Evolutionary conservation across 2,113 vertebrate species (phyloP), one percentile per base, ranked within the genome.

Genomic region (Paracanthobrama guichenoti): DNA sequence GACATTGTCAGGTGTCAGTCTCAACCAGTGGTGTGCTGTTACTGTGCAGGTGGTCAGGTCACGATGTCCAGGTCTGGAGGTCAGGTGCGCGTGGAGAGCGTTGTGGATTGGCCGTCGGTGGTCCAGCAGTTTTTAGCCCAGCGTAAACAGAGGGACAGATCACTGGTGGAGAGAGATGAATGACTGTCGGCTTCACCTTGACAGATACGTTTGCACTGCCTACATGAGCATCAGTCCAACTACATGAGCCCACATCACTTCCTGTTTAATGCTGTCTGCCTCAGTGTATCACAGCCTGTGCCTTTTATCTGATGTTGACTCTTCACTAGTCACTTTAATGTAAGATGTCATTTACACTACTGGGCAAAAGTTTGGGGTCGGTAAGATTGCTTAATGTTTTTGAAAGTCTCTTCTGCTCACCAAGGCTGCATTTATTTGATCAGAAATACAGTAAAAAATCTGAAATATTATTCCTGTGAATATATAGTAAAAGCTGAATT

Each of bases 41-140:
- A 3, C 11, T 20, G 13, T 59, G 50, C 73, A 90, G 91, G 86
- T 24, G 83, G 84, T 11, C 81, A 77, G 31, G 16, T 75, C 2
- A 57, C 2, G 22, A 67, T 39, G 48, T 28, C 64, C 18, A n/a
- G 76, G 16, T 67, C 76, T 35, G 59, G 60, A n/a, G 89, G 67
- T 26, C 74, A 77, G 9, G 22, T 84, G 3, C 84, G 84, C 0
- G 81, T 83, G 31, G 87, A 77, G 13, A 85, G 91, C 6, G 84
- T 74, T 28, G 90, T 59, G 7, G 81, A 91, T 48, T 87, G 89
- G 89, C 74, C 53, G 6, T 81, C 5, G 0, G 42, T 87, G 31
- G 88, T 84, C 4, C 80, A 88, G 22, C 88, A 86, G 13, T 92
- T 86, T 67, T 35, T 24, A 28, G 76, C 79, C 13, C 73, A 85